These are phyloP conservation scores for Cataglyphis cursor DNA, from an alignment of 2,888 invertebrate genomes.

Conservation along the genomic window DNA sequence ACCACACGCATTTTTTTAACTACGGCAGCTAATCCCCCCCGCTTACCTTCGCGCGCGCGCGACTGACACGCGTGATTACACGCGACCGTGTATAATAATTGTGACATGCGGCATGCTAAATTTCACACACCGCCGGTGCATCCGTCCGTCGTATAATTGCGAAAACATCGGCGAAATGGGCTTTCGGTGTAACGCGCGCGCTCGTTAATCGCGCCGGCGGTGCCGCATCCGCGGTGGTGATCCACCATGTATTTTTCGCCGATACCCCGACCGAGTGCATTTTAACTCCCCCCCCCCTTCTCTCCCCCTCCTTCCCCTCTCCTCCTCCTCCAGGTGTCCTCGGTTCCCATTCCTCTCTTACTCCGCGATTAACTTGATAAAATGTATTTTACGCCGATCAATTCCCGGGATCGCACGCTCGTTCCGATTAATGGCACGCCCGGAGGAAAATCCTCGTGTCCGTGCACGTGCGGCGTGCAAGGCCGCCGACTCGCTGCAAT, in stretches of 20 bases:
- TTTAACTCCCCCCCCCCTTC: neutral
- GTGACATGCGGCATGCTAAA: constrained; percentile 38
- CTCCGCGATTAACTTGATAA: constrained; percentile 33
- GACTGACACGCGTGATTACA: constrained; percentile 36
- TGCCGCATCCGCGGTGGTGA: constrained; percentile 42
- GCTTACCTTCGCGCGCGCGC: too few species aligned
- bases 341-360: neutral
- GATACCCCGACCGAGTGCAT: constrained; percentile 20
- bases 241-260: constrained; percentile 52
- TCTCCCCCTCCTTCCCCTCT: neutral
- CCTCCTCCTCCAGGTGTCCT: too few species aligned
- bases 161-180: constrained; percentile 56
- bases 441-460: constrained; percentile 44
- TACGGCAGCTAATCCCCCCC: too few species aligned
- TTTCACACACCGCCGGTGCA: constrained; percentile 18
- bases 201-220: constrained; percentile 51
- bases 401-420: constrained; percentile 42
- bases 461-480: constrained; percentile 27
- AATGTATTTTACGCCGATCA: constrained; percentile 44
- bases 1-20: too few species aligned
- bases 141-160: constrained; percentile 40
- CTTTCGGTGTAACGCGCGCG: constrained; percentile 53
- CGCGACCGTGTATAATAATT: constrained; percentile 29
- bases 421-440: constrained; percentile 42
- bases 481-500: constrained; percentile 28